phyloP scores from a whole-genome alignment of 2,113 vertebrate genomes.

The cattle (Bos taurus) region DNA sequence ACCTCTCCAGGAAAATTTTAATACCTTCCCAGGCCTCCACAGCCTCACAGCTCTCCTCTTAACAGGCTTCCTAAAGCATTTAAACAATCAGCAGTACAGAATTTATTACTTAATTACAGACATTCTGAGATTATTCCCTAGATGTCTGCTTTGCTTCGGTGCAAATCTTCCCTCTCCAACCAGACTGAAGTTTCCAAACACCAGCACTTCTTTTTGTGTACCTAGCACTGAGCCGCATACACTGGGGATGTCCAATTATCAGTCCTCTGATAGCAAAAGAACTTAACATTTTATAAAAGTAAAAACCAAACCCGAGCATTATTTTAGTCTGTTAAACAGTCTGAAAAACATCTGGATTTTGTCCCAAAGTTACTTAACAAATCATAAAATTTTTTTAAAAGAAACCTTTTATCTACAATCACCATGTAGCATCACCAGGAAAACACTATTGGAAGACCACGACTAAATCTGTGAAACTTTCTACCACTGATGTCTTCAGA shows the following conservation, averaged over 20 bases:
- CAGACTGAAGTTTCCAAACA: neutral
- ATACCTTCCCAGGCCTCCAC: neutral
- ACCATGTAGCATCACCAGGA: neutral
- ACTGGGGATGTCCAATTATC: neutral
- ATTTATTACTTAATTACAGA: conserved; percentile 35
- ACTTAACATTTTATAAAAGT: neutral
- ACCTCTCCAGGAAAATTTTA: neutral
- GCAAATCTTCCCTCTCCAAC: neutral
- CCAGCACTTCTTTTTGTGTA: neutral
- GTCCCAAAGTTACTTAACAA: neutral
- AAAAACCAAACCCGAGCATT: neutral
- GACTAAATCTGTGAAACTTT: neutral
- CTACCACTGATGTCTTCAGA: neutral
- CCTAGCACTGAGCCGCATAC: neutral
- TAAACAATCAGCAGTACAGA: neutral
- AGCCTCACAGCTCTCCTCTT: neutral
- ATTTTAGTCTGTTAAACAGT: neutral
- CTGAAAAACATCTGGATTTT: conserved; percentile 4
- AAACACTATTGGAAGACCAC: neutral
- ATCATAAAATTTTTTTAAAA: neutral
- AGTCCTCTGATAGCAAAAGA: neutral
- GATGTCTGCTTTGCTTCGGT: neutral
- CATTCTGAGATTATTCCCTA: conserved; percentile 18
- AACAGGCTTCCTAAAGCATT: neutral
- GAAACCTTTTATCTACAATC: neutral